Evolutionary conservation across 2,888 invertebrate species (phyloP).

Genomic region (Chydorus sphaericus): DNA sequence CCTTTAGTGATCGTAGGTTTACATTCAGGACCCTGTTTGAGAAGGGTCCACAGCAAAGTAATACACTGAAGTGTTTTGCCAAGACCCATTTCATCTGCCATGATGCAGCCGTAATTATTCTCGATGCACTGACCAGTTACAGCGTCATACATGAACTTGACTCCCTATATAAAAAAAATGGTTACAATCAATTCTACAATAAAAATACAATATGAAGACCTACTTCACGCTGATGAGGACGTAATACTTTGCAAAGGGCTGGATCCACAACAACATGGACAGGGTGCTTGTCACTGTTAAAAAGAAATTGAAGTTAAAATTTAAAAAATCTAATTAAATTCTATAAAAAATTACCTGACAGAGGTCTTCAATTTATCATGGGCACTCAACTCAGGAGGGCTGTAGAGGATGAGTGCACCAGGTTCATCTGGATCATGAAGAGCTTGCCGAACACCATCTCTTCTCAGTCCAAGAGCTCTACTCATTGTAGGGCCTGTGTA

Average conservation of each 20-base stretch:
- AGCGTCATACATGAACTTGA: conserved; percentile 98
- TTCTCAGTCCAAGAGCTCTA: conserved; percentile 62
- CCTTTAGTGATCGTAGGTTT: conserved; percentile 81
- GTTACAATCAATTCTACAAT: not conserved
- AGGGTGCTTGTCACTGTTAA: conserved; percentile 40
- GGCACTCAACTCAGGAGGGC: conserved; percentile 66
- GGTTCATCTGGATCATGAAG: conserved; percentile 85
- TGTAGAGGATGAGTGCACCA: conserved; percentile 74
- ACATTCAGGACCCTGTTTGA: conserved; percentile 83
- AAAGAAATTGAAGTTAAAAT: conserved; percentile 14
- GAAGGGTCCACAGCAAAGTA: conserved; percentile 81
- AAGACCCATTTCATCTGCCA: conserved; percentile 99
- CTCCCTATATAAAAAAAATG: conserved; percentile 44
- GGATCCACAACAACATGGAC: conserved; percentile 99
- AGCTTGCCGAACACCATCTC: conserved; percentile 45
- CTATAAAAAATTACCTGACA: conserved; percentile 30
- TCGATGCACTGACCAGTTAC: conserved; percentile 83
- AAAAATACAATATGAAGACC: conserved; percentile 12
- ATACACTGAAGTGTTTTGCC: conserved; percentile 98
- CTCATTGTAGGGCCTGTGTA: conserved; percentile 58
- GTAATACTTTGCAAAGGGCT: conserved; percentile 64
- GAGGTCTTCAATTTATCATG: conserved; percentile 76
- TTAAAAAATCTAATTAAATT: not conserved
- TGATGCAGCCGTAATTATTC: conserved; percentile 82
- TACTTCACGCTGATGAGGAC: conserved; percentile 92